Evolutionary conservation across 2,113 vertebrate genomes (phyloP), one percentile per base, ranked within the genome.

Genomic region (Vulpes ferrilata): DNA sequence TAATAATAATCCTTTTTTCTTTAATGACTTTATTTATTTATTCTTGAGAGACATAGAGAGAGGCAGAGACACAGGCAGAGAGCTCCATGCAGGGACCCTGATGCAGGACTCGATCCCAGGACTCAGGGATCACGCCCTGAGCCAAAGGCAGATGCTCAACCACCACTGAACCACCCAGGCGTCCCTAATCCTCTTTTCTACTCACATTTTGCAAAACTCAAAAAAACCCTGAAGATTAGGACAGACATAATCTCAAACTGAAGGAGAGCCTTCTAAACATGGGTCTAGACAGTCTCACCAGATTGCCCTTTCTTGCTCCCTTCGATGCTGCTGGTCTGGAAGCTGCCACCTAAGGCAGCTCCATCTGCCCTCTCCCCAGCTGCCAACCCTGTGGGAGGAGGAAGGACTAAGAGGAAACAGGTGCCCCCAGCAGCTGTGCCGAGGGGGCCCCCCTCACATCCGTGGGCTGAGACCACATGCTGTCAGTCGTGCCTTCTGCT

Each of bases 151-250:
- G 43, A 43, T 43, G 6, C 43, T 43, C 43, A 43, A 43, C 43
- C 43, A 43, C 43, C 43, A 43, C 6, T 43, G 43, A 43, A 43
- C 43, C 43, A 43, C 43, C 6, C 6, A 43, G 7, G 43, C 6
- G 43, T 43, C 43, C 43, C 43, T 43, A 43, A 43, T 43, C 43
- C 43, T 91, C 64, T 51, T 74, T 59, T 59, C 84, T 89, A 73
- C 10, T 43, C 53, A 62, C 35, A 71, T 62, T 94, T 78, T 67
- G 1, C 22, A 91, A 91, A 96, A 96, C 60, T 3, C 3, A 20
- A 85, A 86, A 27, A 90, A 79, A 5, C 12, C 90, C 23, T 20
- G 38, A 27, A 85, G 22, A 67, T 17, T 1, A 95, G 11, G 59
- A 87, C 16, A 43, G 43, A 11, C 17, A 67, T n/a, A 16, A 86